These are phyloP conservation scores for Lycaena phlaeas DNA, from an alignment of 2,888 invertebrate genomes.

Conservation along the genomic window DNA sequence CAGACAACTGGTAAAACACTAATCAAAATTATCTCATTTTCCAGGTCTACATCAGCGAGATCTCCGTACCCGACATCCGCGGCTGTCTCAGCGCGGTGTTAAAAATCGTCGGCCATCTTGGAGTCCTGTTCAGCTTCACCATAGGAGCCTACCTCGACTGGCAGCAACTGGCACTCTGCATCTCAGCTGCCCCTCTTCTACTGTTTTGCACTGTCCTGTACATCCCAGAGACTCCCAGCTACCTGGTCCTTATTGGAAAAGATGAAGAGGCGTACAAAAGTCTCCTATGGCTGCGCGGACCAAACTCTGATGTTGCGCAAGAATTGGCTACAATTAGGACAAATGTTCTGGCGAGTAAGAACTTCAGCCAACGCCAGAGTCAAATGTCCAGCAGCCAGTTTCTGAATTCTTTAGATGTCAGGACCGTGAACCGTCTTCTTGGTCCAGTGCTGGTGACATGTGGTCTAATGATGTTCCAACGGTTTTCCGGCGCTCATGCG, in stretches of 20 bases:
- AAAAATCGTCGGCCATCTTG: slow-evolving; percentile 89
- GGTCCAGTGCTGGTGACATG: slow-evolving; percentile 87
- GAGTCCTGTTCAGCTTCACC: slow-evolving; percentile 87
- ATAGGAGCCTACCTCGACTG: slow-evolving; percentile 88
- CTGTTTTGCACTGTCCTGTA: slow-evolving; percentile 83
- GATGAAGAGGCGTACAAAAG: slow-evolving; percentile 78
- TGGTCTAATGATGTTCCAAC: slow-evolving; percentile 91
- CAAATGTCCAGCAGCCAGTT: slow-evolving; percentile 58
- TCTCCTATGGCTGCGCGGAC: slow-evolving; percentile 87
- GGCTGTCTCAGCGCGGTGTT: slow-evolving; percentile 90
- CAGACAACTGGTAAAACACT: no score
- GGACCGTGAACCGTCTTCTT: slow-evolving; percentile 62
- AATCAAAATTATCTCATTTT: no score
- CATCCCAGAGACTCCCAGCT: slow-evolving; percentile 93
- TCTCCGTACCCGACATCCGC: slow-evolving; percentile 88
- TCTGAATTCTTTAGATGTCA: slow-evolving; percentile 51
- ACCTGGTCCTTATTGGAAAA: slow-evolving; percentile 82
- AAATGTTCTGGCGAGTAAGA: slow-evolving; percentile 75
- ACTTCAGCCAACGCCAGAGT: slow-evolving; percentile 61
- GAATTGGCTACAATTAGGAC: slow-evolving; percentile 81
- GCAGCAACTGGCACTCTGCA: slow-evolving; percentile 87
- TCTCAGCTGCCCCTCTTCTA: slow-evolving; percentile 83
- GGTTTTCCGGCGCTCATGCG: slow-evolving; percentile 86
- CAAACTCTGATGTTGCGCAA: slow-evolving; percentile 81
- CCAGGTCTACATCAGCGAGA: slow-evolving; percentile 93